Evolutionary conservation across 1,140 invertebrate species (phyloP), one percentile per base, ranked within the genome.

Genomic region (Druon quercuslanigerum): DNA sequence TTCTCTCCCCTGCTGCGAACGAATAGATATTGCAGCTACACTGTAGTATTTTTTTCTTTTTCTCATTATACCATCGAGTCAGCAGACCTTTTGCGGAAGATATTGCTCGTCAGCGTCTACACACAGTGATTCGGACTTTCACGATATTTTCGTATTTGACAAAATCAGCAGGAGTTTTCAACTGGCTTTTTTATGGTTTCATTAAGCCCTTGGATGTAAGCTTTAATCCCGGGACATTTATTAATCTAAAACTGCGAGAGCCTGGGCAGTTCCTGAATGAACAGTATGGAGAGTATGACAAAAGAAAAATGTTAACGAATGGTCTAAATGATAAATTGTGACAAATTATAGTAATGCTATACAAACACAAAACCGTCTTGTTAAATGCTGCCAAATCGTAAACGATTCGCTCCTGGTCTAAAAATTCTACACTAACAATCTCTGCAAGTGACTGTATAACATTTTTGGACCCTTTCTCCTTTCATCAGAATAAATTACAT

Each of bases 11-110:
- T 66, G 60, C 60, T 66, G 60, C 16, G 60, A 66, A 66, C 40
- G 60, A 66, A 66, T 66, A 66, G 60, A 66, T 66, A 66, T 66
- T 66, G 60, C 60, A 66, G 60, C 25, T 46, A 66, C 60, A 66
- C 20, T 66, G 60, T 66, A 16, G 60, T 66, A 66, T 66, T 66
- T 66, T 66, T 66, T 40, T 66, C 16, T 40, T 33, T 66, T 1
- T 4, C 60, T 66, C 60, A 66, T 66, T 66, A 66, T 40, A 66
- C 25, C 25, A 66, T 66, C 14, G 16, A 66, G 20, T 66, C 60
- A 66, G 60, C 33, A 46, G 33, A 66, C 60, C 60, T 66, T 66
- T 66, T 46, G 33, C 33, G 60, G 60, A 66, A 66, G 25, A 66
- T 66, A 66, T 66, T 46, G 60, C 60, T 66, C 60, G 60, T 66